These are phyloP conservation scores for Drosophila mimetica DNA, from an alignment of 2,888 invertebrate genomes.

Conservation along the genomic window DNA sequence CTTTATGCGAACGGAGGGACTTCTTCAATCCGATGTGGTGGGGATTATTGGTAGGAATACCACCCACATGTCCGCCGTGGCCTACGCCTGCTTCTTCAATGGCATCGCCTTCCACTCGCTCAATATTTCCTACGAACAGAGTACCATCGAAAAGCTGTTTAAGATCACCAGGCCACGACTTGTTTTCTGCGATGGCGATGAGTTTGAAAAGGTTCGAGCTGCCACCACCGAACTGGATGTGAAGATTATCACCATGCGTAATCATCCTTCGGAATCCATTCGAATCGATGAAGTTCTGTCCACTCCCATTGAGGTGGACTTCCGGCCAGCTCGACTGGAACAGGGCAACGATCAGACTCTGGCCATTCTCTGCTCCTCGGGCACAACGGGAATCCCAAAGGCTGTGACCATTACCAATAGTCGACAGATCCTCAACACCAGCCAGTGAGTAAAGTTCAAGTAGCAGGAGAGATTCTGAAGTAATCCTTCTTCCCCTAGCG, in stretches of 20 bases:
- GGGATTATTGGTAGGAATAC: conserved; percentile 74
- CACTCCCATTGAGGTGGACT: conserved; percentile 41
- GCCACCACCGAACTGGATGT: conserved; percentile 34
- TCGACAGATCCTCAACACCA: conserved; percentile 37
- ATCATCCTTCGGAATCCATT: conserved; percentile 41
- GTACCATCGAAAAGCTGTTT: conserved; percentile 55
- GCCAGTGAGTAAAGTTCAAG: conserved; percentile 26
- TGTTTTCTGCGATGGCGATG: conserved; percentile 66
- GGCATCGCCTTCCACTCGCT: conserved; percentile 69
- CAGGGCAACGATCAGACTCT: conserved; percentile 71
- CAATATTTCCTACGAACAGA: conserved; percentile 55
- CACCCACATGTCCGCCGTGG: conserved; percentile 65
- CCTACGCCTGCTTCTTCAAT: conserved; percentile 73
- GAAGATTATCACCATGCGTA: conserved; percentile 61
- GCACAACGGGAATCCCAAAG: conserved; percentile 80
- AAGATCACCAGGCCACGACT: conserved; percentile 64
- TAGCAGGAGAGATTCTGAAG: fast-evolving
- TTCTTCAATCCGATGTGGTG: conserved; percentile 70
- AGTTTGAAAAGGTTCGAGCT: conserved; percentile 51
- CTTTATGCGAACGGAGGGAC: conserved; percentile 52
- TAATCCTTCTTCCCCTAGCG: conserved; percentile 18
- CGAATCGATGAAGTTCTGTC: conserved; percentile 47
- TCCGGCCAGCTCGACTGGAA: conserved; percentile 61
- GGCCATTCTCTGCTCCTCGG: conserved; percentile 81
- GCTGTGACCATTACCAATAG: conserved; percentile 67